Evolutionary conservation across 1,140 invertebrate genomes (phyloP), one percentile per base, ranked within the genome.

Genomic region (Anastatus disparis): DNA sequence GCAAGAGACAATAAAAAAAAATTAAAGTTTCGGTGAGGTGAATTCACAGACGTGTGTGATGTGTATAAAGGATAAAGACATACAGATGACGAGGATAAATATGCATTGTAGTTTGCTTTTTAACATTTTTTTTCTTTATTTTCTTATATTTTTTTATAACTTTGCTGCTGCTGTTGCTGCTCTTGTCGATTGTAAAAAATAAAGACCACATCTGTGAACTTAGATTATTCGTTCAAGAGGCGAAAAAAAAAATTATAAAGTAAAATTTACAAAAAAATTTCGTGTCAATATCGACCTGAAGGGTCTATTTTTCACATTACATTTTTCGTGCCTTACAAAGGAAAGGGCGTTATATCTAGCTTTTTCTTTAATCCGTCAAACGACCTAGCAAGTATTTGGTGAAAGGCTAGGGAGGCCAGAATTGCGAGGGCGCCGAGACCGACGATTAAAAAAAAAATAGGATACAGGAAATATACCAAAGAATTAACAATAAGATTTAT

Each of bases 311-410:
- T 52, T 56, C 24, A 52, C 53, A 29, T 55, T 50, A 58, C 20
- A 67, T 38, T 15, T 59, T 50, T 50, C 48, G 29, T 52, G 15
- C 61, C 44, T 69, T 61, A 69, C 31, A 24, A 46, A 69, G 56
- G 56, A 52, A 48, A 66, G 56, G 61, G 64, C 72, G 64, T n/a
- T n/a, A n/a, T n/a, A n/a, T n/a, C n/a, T n/a, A 73, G 66, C 53
- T 65, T 62, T 48, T 77, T 78, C 76, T 67, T 74, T 84, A 81
- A 76, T 77, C 75, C 77, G 79, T 79, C 76, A 78, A 82, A 82
- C 80, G 78, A 83, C 82, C 81, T 81, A 83, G 79, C 76, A 76
- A 82, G 81, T 80, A 83, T 85, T 86, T 85, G 82, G 83, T 86
- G 78, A 80, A n/a, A 79, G 82, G 82, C 80, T 84, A 84, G 77